Evolutionary conservation across 1,140 invertebrate genomes (phyloP), one percentile per base, ranked within the genome.

Genomic region (Brachionus rubens): DNA sequence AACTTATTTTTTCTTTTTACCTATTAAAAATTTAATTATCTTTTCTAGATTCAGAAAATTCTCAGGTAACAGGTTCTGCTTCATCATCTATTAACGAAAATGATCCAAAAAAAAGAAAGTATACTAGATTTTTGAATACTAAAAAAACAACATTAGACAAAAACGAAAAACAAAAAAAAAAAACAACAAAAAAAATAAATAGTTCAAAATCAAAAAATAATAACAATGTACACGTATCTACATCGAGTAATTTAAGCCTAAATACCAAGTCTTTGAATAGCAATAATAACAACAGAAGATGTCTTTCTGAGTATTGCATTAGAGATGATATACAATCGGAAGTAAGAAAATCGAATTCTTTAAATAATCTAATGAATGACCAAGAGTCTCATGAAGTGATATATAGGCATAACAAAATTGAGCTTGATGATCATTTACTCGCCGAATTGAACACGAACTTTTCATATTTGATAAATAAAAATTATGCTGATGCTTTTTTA

Each of bases 401-500:
- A n/a, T n/a, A n/a, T n/a, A n/a, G n/a, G n/a, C 33, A 36, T 36
- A 59, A 59, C 33, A 59, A 36, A 59, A 59, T 59, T 16, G 54
- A 36, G n/a, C 30, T 59, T 3, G 54, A 59, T 59, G 54, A 59
- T 59, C 19, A 33, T 36, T 36, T 59, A 59, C 36, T 59, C 19
- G 33, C 26, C 33, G 54, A 59, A 65, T 65, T 43, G 21, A 65
- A 43, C 24, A 65, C 41, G 16, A 65, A 65, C 24, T 65, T 65
- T 65, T 65, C 59, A 24, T 43, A 43, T 43, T 65, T 65, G 9
- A 7, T 65, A 14, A 26, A 12, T 36, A 65, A 10, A 43, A 65
- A 65, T 36, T 65, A 65, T n/a, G 59, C 40, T 24, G 59, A 65
- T 26, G 59, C 59, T 21, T 43, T 24, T 41, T 65, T 65, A n/a